Base-by-base conservation (phyloP, 2,797 vertebrate genomes). In the Acridotheres tristis region DNA sequence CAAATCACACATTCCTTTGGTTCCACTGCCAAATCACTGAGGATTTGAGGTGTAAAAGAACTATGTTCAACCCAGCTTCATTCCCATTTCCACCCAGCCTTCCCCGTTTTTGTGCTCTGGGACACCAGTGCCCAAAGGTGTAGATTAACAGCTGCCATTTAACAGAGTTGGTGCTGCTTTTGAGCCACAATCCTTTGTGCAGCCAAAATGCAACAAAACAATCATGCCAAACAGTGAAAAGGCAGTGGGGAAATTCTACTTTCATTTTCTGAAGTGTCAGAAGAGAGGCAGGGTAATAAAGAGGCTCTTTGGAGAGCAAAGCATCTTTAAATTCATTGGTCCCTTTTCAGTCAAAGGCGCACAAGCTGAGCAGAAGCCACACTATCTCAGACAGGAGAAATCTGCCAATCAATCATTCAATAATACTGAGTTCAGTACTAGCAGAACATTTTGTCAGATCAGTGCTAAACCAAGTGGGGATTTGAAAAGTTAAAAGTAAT, bases 401-500 rank as follows among this genome's bases (percentile, higher is more conserved):
- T 18, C 87, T 92, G 75, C 65, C 61, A 78, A 73, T 82, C 84
- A 54, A 43, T 93, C 92, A 85, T 30, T 51, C 79, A 42, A 3
- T 68, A 75, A 80, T 3, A 72, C 38, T 38, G 69, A 81, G 48
- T 76, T 82, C 59, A 75, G 47, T 50, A 65, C 61, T 30, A 57
- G 61, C 54, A 87, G 61, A 94, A 78, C 16, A 43, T 36, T 84
- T 91, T 90, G 80, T 82, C 80, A 87, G 59, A 72, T 55, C 55
- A 45, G 12, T 36, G 34, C 66, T 76, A 59, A 81, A 78, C 63
- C 32, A 89, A 65, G 65, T n/a, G n/a, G 7, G 40, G 59, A 88
- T 82, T 92, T 87, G 22, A 76, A 85, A 94, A 76, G 75, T 65
- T 85, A 38, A 62, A 94, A 90, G 85, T 36, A 68, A 17, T 16